phyloP scores from a whole-genome alignment of 2,888 invertebrate species.

The Andrena flavipes region DNA sequence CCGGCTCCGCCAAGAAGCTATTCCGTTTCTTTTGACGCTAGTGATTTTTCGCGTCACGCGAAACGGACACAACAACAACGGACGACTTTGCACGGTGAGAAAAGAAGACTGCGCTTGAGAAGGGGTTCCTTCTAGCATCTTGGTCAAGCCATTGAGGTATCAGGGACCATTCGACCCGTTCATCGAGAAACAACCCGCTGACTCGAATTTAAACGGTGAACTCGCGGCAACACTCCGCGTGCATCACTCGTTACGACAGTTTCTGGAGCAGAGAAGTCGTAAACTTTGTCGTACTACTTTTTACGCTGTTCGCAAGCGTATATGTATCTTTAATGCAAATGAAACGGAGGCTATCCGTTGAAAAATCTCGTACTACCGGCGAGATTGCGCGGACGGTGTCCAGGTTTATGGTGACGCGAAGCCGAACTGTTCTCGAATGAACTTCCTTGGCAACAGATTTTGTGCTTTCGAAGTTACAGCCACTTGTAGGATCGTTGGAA shows the following conservation, averaged over 20 bases:
- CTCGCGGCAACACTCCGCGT: conserved; percentile 17
- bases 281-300: conserved; percentile 30
- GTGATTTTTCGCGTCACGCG: conserved; percentile 48
- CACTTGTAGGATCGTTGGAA: not conserved
- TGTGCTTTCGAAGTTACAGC: not conserved
- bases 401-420: not conserved
- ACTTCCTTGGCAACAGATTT: not conserved
- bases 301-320: conserved; percentile 8
- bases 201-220: conserved; percentile 41
- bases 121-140: not conserved
- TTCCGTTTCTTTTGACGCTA: conserved; percentile 70
- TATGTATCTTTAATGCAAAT: not conserved
- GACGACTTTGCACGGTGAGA: conserved; percentile 26
- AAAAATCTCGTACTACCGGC: not conserved
- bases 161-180: conserved; percentile 48
- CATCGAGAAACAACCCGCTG: conserved; percentile 12
- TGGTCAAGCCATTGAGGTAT: not conserved
- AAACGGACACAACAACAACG: conserved; percentile 4
- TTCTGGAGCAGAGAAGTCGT: conserved; percentile 28
- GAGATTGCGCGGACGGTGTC: not conserved
- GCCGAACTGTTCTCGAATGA: not conserved
- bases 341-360: not conserved
- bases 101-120: conserved; percentile 45
- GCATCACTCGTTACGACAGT: conserved; percentile 48
- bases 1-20: conserved; percentile 77